Evolutionary conservation across 2,797 vertebrate species (phyloP), one percentile per base, ranked within the genome.

Genomic region (Varecia variegata): DNA sequence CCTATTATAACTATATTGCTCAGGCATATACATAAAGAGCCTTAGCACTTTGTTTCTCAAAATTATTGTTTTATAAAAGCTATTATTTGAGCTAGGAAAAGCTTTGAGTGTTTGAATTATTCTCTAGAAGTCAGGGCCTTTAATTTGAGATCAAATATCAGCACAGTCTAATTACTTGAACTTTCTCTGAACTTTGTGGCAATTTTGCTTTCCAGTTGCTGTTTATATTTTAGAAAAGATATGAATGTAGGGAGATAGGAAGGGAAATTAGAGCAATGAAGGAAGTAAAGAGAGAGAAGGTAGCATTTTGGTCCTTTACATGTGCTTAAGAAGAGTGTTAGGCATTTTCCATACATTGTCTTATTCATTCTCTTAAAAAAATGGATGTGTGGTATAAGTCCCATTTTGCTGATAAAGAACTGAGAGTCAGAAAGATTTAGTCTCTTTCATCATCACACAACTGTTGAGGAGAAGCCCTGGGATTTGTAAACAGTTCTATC

Each of bases 91-190:
- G 7, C 15, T 18, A 91, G 20, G 20, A 81, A 81, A 56, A 74
- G 5, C 12, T 52, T n/a, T 38, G 0, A 4, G 7, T 67, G 0
- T 76, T 94, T 90, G 43, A 95, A 80, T 85, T 96, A 65, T 68
- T 82, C 74, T 84, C 45, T 68, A 56, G 27, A 40, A 68, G 4
- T 67, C 4, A 43, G 21, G 30, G 27, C 27, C 88, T 97, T 95
- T 88, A 80, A 95, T 94, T 70, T 94, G 77, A 91, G n/a, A 83
- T 76, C 47, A 90, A 84, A 52, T 81, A 27, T 13, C 30, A 65
- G 18, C 38, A 43, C 13, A 50, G 21, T 43, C 14, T 84, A 74
- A 83, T 93, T 88, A 43, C 17, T 84, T 76, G 15, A 90, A 20
- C 14, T 76, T 91, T 83, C 32, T 67, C 52, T 67, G 50, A 94